Conservation (phyloP, 2,888 invertebrate species). For the Pediacus dermestoides region DNA sequence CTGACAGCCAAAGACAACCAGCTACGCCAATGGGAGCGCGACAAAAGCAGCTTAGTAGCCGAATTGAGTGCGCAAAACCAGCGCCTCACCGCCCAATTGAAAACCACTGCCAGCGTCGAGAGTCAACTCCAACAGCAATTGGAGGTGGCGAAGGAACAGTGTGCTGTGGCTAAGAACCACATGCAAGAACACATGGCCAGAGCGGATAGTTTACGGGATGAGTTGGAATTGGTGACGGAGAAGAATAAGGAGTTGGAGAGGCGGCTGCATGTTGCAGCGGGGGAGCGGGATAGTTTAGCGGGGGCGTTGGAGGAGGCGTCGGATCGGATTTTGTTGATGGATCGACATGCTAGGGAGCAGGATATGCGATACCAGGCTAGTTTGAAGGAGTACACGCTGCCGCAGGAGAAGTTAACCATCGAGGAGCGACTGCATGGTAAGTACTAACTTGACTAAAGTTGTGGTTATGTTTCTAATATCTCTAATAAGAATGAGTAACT, state of each 20-base stretch:
- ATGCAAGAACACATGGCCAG: conserved; percentile 83
- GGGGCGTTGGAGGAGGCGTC: conserved; percentile 85
- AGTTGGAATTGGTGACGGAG: conserved; percentile 78
- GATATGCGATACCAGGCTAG: conserved; percentile 53
- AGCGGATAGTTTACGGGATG: conserved; percentile 81
- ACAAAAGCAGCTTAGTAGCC: conserved; percentile 72
- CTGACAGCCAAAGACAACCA: conserved; percentile 63
- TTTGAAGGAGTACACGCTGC: conserved; percentile 33
- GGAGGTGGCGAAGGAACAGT: conserved; percentile 78
- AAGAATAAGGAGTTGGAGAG: conserved; percentile 83
- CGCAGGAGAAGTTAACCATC: conserved; percentile 45
- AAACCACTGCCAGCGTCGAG: conserved; percentile 77
- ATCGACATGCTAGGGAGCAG: conserved; percentile 78
- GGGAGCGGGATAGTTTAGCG: conserved; percentile 76
- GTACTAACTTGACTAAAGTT: conserved; percentile 29
- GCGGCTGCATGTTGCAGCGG: conserved; percentile 65
- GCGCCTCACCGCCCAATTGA: conserved; percentile 76
- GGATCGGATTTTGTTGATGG: conserved; percentile 81
- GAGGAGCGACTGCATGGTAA: conserved; percentile 54
- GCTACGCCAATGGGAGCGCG: conserved; percentile 68
- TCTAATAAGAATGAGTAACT: conserved; percentile 11
- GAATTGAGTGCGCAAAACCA: conserved; percentile 82
- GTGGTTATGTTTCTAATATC: neutral
- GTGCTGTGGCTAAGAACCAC: conserved; percentile 61
- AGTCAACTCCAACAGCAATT: conserved; percentile 77